Percentiles rank a stretch among this genome's conserved stretches.
Evolutionary conservation across 1,140 invertebrate species (phyloP).

Genomic region (Dreissena polymorpha): DNA sequence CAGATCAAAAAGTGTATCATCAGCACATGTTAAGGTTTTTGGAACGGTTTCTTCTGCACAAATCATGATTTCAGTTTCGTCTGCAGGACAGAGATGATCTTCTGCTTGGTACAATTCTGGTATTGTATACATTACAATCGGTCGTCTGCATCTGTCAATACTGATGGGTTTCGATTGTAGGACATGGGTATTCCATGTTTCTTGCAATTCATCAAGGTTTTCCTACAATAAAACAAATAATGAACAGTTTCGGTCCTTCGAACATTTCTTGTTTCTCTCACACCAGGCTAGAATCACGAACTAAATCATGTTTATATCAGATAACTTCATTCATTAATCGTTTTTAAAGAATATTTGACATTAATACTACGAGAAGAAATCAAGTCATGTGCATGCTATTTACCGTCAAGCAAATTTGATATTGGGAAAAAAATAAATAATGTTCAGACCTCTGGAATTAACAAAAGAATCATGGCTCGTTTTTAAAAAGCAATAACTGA

Average conservation of each 20-base stretch:
- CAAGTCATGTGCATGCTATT: background rate
- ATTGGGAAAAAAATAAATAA: no score
- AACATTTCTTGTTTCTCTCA: no score
- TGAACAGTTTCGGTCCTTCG: no score
- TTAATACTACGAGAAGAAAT: background rate
- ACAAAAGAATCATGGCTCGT: no score
- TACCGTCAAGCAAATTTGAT: background rate
- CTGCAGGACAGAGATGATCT: background rate
- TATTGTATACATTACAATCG: background rate
- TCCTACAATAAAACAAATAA: background rate
- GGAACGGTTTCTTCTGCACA: background rate
- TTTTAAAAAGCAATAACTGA: no score
- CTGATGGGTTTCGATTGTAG: background rate
- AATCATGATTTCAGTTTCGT: background rate
- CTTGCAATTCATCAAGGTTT: background rate
- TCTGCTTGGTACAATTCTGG: background rate
- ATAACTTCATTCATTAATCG: background rate
- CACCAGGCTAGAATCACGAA: background rate
- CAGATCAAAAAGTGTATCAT: background rate
- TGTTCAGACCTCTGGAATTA: no score
- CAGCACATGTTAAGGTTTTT: background rate
- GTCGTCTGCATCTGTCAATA: background rate
- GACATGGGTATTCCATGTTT: background rate
- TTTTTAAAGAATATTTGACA: background rate
- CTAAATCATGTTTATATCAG: background rate